Base-by-base conservation (phyloP, 2,113 vertebrate genomes). In the Cephalopterus ornatus region DNA sequence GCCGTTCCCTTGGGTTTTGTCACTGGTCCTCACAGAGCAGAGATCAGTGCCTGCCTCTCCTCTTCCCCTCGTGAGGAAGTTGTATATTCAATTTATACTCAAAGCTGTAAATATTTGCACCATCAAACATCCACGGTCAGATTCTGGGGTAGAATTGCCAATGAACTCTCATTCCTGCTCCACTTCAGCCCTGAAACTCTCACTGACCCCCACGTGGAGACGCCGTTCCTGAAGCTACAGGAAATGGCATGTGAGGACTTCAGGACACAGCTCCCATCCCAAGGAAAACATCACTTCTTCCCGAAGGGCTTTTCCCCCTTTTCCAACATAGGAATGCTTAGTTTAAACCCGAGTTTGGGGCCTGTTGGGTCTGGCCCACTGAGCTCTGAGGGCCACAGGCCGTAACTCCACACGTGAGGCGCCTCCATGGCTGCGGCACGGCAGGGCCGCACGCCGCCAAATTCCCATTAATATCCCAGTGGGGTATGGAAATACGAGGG, bases 121-220 rank as follows among this genome's bases (percentile, higher is more conserved):
- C 22, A 52, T 14, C 58, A 59, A 66, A 91, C 0, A 0, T 7
- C 37, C 42, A 20, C 0, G 0, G 24, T 18, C 37, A 62, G 5
- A 39, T 13, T 17, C 15, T 35, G n/a, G 20, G 56, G 27, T 33
- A 35, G 37, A 76, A 61, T 35, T 58, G 17, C 14, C 30, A 14
- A 1, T 11, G 20, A 50, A 21, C 0, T 2, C 33, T 70, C 1
- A 1, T 3, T 68, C 13, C 22, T 70, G 19, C 21, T n/a, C 28
- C 5, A 2, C 11, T 65, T 65, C 12, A 3, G 13, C 37, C 26
- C 15, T 3, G 2, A 46, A 73, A 65, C 30, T 1, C 17, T 23
- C 47, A 2, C 18, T 24, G 41, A 75, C 18, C 15, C 2, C 2
- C 24, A 12, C 24, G 2, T 3, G 6, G 30, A 39, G 39, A 55